Base-by-base conservation (phyloP, 2,797 vertebrate genomes). In the Echiichthys vipera region DNA sequence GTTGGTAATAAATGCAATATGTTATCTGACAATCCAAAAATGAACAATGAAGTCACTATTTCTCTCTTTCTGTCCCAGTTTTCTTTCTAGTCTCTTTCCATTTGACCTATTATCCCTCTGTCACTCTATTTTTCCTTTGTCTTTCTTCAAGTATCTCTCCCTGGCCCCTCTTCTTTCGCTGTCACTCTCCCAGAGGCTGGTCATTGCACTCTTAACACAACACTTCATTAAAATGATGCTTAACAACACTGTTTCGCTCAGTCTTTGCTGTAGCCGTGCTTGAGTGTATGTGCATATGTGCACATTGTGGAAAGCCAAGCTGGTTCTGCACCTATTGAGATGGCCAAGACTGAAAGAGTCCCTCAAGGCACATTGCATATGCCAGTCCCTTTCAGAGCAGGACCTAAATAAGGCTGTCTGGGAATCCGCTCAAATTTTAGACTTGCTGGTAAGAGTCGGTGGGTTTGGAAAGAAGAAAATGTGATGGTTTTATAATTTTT, bases 361-460 rank as follows among this genome's bases (percentile, higher is more conserved):
- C 74, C 84, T 73, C 1, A 70, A 83, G 87, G 71, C 46, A 45
- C 58, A 7, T 43, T 80, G 55, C 47, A 68, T 83, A 70, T 86
- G 77, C 78, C 85, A 84, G 84, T 80, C 65, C 65, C 74, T 80
- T 80, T 83, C 79, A 87, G 78, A 76, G 65, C 77, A 63, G 76
- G 66, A 84, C 58, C 53, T 74, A 76, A 78, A 80, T 75, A 46
- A 18, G 11, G 51, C 53, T 80, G 61, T 59, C 69, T 51, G 68
- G 74, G 55, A 86, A 84, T 63, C 42, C 36, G 80, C 57, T 90
- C 86, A 80, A 89, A 74, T 84, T 88, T 83, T 79, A 84, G 72
- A 76, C 58, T 72, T 6, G 3, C 70, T 59, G 65, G 42, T 67
- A 15, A 77, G 78, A 78, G 65, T 59, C 14, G 12, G 32, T 40